Evolutionary conservation across 1,140 invertebrate species (phyloP).

Genomic region (Meloidogyne floridensis): DNA sequence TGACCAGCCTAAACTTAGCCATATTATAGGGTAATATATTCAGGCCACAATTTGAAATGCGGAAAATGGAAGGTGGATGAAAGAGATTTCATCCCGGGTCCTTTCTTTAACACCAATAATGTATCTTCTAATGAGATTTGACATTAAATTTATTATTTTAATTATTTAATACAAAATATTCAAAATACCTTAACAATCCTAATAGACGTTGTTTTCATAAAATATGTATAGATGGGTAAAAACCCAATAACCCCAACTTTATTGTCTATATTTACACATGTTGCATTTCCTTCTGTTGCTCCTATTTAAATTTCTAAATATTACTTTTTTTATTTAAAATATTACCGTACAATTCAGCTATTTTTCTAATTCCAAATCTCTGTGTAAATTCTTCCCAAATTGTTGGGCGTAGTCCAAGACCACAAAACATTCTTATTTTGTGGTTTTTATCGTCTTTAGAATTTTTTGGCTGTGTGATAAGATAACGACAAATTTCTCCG

Average conservation of each 20-base stretch:
- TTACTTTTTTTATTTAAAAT: neutral
- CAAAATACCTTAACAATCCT: constrained; percentile 33
- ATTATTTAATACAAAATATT: neutral
- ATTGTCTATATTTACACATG: constrained; percentile 75
- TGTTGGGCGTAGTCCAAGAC: neutral
- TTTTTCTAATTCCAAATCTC: constrained; percentile 57
- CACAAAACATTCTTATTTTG: constrained; percentile 21
- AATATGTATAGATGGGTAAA: constrained; percentile 40
- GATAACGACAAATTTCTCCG: constrained; percentile 20
- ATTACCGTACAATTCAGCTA: constrained; percentile 88
- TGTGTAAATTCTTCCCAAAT: constrained; percentile 12
- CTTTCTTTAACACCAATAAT: too few species aligned
- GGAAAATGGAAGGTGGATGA: too few species aligned
- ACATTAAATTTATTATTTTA: too few species aligned
- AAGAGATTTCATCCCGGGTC: too few species aligned
- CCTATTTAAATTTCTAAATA: constrained; percentile 25
- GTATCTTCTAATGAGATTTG: too few species aligned
- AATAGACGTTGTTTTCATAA: constrained; percentile 33
- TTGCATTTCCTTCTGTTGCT: constrained; percentile 91
- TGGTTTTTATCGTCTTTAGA: neutral
- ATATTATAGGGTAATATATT: too few species aligned
- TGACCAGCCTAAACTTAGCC: too few species aligned
- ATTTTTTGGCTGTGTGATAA: neutral
- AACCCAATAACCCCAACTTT: constrained; percentile 77
- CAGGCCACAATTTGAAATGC: too few species aligned